phyloP scores from a whole-genome alignment of 2,113 vertebrate genomes.

The Siniperca knerii region DNA sequence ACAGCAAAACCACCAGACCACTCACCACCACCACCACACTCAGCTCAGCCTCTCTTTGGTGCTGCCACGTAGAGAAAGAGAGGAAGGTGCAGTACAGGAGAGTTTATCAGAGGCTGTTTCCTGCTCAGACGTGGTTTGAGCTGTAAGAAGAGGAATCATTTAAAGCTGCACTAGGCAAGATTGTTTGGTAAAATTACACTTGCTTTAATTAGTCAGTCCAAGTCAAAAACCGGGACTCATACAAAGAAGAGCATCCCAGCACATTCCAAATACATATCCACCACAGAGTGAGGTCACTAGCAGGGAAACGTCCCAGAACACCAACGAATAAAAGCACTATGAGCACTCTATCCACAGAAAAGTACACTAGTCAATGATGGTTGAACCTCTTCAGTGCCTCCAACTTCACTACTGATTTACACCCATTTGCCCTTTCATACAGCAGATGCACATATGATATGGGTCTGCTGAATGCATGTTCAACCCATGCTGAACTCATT shows the following conservation, averaged over 20 bases:
- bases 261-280: background rate
- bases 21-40: constrained; percentile 41
- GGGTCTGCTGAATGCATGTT: background rate
- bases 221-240: background rate
- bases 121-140: constrained; percentile 16
- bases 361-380: background rate
- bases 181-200: background rate
- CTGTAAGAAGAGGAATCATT: constrained; percentile 8
- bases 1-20: constrained; percentile 52
- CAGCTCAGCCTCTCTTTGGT: constrained; percentile 18
- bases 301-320: background rate
- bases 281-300: background rate
- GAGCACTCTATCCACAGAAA: background rate
- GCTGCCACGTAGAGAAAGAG: constrained; percentile 63
- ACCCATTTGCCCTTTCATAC: background rate
- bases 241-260: background rate
- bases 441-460: background rate
- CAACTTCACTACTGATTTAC: background rate
- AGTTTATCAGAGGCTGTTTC: background rate
- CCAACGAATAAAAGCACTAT: background rate
- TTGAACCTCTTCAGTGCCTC: background rate
- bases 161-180: constrained; percentile 1
- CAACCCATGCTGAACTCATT: background rate
- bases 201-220: background rate
- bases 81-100: background rate